Conservation (phyloP, 1,140 invertebrate species). For the Nebria ingens region DNA sequence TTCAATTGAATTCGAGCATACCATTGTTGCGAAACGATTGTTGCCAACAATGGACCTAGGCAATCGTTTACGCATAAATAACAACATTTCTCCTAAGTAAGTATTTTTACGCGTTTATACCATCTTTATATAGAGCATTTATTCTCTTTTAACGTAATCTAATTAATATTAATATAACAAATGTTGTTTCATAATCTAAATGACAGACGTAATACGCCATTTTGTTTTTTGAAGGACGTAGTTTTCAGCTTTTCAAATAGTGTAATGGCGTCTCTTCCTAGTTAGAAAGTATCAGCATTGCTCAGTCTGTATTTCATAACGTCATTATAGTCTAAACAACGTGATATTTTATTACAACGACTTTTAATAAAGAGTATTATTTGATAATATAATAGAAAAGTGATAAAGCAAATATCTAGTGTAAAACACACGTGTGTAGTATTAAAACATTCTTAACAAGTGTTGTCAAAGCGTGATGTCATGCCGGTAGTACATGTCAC, state of each 20-base stretch:
- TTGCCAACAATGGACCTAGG: slow-evolving; percentile 4
- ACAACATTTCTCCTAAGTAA: too few species aligned
- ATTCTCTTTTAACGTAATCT: background rate
- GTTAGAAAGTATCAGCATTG: slow-evolving; percentile 1
- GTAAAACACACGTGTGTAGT: background rate
- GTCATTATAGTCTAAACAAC: too few species aligned
- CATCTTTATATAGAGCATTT: too few species aligned
- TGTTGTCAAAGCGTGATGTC: slow-evolving; percentile 4
- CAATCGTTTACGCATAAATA: too few species aligned
- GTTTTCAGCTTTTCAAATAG: background rate
- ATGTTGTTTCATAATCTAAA: background rate
- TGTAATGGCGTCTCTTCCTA: background rate
- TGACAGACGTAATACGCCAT: background rate
- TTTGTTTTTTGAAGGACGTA: slow-evolving; percentile 2
- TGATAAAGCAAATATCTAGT: background rate
- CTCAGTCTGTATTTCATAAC: too few species aligned
- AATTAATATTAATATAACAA: background rate
- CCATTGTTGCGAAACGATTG: slow-evolving; percentile 6
- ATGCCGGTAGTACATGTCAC: background rate
- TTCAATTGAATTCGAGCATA: background rate
- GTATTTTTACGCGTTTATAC: too few species aligned
- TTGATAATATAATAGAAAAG: too few species aligned
- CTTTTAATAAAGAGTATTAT: too few species aligned
- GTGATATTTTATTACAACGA: too few species aligned
- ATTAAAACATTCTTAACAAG: slow-evolving; percentile 1